A percentile compares a stretch with the other conserved stretches of the same genome.
phyloP scores from a whole-genome alignment of 2,113 vertebrate genomes.

The Brachionichthys hirsutus region DNA sequence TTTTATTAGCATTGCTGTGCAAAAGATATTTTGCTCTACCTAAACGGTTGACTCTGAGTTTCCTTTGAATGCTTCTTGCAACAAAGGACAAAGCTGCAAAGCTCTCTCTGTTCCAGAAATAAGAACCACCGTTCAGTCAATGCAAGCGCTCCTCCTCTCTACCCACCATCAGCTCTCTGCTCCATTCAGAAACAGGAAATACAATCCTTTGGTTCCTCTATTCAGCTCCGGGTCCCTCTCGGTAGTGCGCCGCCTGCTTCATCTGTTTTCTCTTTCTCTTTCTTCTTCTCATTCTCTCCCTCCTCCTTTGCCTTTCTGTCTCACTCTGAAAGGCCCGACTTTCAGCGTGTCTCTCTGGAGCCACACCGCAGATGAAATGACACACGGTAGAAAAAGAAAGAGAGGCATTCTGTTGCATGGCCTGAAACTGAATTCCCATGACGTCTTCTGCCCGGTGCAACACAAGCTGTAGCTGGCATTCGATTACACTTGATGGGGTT shows the following conservation, averaged over 20 bases:
- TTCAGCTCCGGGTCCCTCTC: slow-evolving; percentile 62
- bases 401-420: slow-evolving; percentile 72
- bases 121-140: slow-evolving; percentile 45
- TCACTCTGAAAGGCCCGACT: slow-evolving; percentile 64
- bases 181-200: slow-evolving; percentile 77
- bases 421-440: slow-evolving; percentile 76
- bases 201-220: slow-evolving; percentile 73
- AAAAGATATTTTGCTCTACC: slow-evolving; percentile 2
- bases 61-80: slow-evolving; percentile 23
- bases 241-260: slow-evolving; percentile 62
- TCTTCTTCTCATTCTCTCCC: slow-evolving; percentile 47
- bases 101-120: slow-evolving; percentile 46
- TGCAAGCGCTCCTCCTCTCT: slow-evolving; percentile 44
- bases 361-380: slow-evolving; percentile 70
- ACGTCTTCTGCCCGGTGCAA: slow-evolving; percentile 64
- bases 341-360: slow-evolving; percentile 62
- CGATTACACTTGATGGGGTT: slow-evolving; percentile 64
- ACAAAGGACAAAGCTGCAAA: slow-evolving; percentile 32
- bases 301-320: slow-evolving; percentile 23
- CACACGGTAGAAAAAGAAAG: slow-evolving; percentile 62
- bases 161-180: slow-evolving; percentile 24
- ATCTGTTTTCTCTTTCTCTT: slow-evolving; percentile 55
- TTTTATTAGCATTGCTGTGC: background rate
- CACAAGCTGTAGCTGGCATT: slow-evolving; percentile 52
- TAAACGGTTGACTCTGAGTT: slow-evolving; percentile 19